A percentile compares a stretch with the other conserved stretches of the same genome.
phyloP scores from a whole-genome alignment of 2,888 invertebrate genomes.

The Ischnus inquisitorius region DNA sequence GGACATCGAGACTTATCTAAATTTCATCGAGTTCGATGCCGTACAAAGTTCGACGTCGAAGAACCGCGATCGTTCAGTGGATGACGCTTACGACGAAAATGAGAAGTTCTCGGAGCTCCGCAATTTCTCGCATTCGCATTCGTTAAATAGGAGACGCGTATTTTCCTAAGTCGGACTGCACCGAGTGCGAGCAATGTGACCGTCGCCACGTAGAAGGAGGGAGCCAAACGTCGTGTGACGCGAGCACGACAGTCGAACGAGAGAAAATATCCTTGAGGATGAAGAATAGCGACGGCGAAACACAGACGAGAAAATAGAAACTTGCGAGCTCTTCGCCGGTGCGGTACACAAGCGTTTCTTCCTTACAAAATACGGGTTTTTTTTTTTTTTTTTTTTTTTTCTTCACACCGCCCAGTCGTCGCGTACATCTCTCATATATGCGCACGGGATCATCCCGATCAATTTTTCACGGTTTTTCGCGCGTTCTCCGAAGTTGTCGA shows the following conservation, averaged over 20 bases:
- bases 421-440: constrained; percentile 6
- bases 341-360: constrained; percentile 21
- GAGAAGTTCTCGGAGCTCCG: neutral
- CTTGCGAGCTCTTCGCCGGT: constrained; percentile 19
- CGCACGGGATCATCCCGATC: neutral
- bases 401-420: neutral
- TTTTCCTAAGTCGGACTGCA: neutral
- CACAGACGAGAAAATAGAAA: constrained; percentile 42
- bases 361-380: no score
- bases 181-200: neutral
- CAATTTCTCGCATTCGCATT: constrained; percentile 2
- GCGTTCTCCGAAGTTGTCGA: neutral
- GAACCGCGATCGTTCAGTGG: neutral
- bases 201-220: constrained; percentile 1
- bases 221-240: neutral
- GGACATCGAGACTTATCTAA: no score
- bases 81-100: neutral
- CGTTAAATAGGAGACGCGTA: neutral
- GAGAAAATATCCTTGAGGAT: constrained; percentile 47
- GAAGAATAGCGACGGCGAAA: constrained; percentile 43
- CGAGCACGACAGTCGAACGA: constrained; percentile 16
- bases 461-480: neutral
- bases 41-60: no score
- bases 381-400: neutral
- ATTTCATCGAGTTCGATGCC: no score